These are phyloP conservation scores for Centrocercus urophasianus DNA, from an alignment of 2,113 vertebrate genomes.

Conservation along the genomic window DNA sequence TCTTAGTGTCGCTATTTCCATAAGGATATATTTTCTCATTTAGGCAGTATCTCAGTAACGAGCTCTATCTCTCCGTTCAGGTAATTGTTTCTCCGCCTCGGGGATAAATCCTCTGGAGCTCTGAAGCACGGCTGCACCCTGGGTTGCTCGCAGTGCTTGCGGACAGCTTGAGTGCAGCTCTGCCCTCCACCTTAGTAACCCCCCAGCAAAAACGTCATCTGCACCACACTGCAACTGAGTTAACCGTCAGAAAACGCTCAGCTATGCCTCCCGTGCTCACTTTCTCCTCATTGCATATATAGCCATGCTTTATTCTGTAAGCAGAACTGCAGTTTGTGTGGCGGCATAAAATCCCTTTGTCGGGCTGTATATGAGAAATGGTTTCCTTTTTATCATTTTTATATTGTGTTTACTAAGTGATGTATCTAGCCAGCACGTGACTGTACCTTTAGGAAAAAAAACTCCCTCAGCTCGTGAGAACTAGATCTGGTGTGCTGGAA, in stretches of 20 bases:
- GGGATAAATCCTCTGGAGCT: constrained; percentile 33
- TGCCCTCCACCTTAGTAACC: not conserved
- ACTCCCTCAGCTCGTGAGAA: constrained; percentile 15
- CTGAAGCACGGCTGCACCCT: not conserved
- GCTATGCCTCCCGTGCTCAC: not conserved
- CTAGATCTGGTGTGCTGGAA: constrained; percentile 29
- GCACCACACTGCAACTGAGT: not conserved
- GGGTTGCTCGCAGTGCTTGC: not conserved
- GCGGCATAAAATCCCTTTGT: not conserved
- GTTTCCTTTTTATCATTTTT: not conserved
- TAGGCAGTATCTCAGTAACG: constrained; percentile 24
- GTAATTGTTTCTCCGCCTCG: constrained; percentile 36
- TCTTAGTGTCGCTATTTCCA: constrained; percentile 13
- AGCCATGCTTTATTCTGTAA: not conserved
- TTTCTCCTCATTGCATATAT: constrained; percentile 16
- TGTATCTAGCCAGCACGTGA: not conserved
- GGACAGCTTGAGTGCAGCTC: not conserved
- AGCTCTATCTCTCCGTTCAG: constrained; percentile 16
- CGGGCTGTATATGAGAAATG: not conserved
- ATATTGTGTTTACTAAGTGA: constrained; percentile 25
- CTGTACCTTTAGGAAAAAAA: not conserved
- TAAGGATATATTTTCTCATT: not conserved
- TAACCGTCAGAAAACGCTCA: constrained; percentile 8
- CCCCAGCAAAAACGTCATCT: not conserved
- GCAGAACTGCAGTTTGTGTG: not conserved